Evolutionary conservation across 2,888 invertebrate genomes (phyloP).

Genomic region (Barypeithes pellucidus): DNA sequence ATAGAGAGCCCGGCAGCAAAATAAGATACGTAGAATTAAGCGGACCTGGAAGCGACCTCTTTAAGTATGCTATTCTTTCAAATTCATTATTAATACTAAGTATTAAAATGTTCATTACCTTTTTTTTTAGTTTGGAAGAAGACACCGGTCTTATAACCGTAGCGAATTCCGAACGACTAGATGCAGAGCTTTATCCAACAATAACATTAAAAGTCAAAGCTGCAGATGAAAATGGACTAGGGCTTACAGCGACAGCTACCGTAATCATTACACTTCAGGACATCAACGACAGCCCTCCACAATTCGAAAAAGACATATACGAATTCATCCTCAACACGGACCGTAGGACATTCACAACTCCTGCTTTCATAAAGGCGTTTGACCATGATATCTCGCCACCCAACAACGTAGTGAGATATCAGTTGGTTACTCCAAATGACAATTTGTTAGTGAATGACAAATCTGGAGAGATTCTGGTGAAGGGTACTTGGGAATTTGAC

Average conservation of each 20-base stretch:
- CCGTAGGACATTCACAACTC: conserved; percentile 80
- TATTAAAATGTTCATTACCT: background rate
- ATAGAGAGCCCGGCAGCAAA: conserved; percentile 84
- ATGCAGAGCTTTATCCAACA: conserved; percentile 86
- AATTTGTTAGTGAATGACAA: conserved; percentile 81
- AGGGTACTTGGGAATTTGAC: conserved; percentile 68
- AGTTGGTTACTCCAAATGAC: conserved; percentile 83
- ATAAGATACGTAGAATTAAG: conserved; percentile 59
- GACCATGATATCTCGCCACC: conserved; percentile 89
- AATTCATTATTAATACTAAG: background rate
- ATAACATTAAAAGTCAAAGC: conserved; percentile 89
- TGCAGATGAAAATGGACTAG: conserved; percentile 88
- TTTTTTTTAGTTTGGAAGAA: conserved; percentile 77
- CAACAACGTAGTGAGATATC: conserved; percentile 89
- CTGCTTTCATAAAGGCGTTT: conserved; percentile 83
- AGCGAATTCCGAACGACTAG: conserved; percentile 83
- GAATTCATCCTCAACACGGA: conserved; percentile 86
- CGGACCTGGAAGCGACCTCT: conserved; percentile 81
- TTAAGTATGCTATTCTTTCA: conserved; percentile 65
- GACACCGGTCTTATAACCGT: conserved; percentile 87
- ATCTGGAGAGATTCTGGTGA: conserved; percentile 82
- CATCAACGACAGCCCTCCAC: conserved; percentile 74
- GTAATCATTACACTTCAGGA: conserved; percentile 84
- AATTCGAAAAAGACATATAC: conserved; percentile 85
- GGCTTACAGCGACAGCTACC: conserved; percentile 82